phyloP scores from a whole-genome alignment of 2,888 invertebrate species.

The Prosapia bicincta region DNA sequence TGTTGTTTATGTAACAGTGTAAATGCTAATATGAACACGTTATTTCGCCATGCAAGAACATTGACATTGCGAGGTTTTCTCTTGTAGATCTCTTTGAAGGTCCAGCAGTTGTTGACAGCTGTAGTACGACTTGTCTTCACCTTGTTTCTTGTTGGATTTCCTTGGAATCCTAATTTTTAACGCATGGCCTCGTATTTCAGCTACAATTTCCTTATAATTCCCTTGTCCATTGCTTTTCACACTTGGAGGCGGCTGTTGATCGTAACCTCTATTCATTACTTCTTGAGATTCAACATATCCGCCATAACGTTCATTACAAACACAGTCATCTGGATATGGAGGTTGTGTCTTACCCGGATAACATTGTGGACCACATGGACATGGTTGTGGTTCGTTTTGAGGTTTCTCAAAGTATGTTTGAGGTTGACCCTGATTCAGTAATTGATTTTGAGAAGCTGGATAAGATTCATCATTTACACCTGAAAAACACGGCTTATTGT shows the following conservation, averaged over 20 bases:
- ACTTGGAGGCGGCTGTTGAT: background rate
- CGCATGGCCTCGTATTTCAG: constrained; percentile 35
- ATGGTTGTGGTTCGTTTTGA: background rate
- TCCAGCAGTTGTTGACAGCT: background rate
- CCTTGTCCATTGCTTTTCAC: background rate
- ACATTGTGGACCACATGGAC: background rate
- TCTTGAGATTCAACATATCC: background rate
- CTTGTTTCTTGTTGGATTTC: constrained; percentile 15
- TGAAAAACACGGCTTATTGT: background rate
- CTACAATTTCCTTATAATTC: constrained; percentile 35
- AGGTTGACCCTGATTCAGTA: background rate
- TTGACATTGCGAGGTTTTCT: background rate
- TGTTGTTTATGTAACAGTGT: too few relatives aligned
- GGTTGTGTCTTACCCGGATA: background rate
- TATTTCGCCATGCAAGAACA: background rate
- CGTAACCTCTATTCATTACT: background rate
- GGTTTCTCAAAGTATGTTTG: background rate
- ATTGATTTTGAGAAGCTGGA: background rate
- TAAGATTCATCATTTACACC: background rate
- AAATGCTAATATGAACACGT: too few relatives aligned
- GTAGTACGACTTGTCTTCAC: background rate
- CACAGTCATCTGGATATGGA: too few relatives aligned
- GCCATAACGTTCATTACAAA: background rate
- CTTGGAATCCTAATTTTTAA: constrained; percentile 35
- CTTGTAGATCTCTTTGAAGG: background rate